Evolutionary conservation across 2,888 invertebrate species (phyloP), one percentile per base, ranked within the genome.

Genomic region (Ceriagrion tenellum): DNA sequence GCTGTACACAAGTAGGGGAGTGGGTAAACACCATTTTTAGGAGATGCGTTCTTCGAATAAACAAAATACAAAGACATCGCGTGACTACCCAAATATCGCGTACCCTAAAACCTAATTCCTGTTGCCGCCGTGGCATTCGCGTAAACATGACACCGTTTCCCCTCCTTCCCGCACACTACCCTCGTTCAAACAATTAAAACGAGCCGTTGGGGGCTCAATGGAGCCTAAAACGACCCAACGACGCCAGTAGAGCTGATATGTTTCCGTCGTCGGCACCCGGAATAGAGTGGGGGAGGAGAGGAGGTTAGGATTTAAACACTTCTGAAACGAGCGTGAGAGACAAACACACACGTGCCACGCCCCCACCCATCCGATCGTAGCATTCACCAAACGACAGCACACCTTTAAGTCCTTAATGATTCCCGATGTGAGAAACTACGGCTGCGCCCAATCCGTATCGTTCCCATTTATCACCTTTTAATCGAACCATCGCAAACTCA

Each of bases 391-490:
- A 81, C 35, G 35, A 35, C 35, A 81, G 81, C 18, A 81, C 81
- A 81, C 81, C 81, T 81, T 81, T 81, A 81, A 81, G 81, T 81
- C 81, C 91, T 91, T 63, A 35, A 91, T 91, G 56, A 59, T 63
- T 20, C 59, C 63, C 26, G 35, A 56, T 35, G 91, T 30, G 91
- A 63, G 91, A 63, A 63, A 89, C 55, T 47, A 63, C 91, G 40
- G 69, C 59, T 91, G 91, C 35, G 63, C 63, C 91, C 91, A 63
- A 91, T 91, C 63, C 91, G 91, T 63, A 63, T 40, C 91, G 20
- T 23, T 47, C n/a, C 40, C 91, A 91, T 91, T 91, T 91, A 91
- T 91, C 91, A 91, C 55, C 91, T 91, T 63, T 91, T 91, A 63
- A 91, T 91, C 91, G 63, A 59, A 16, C 93, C 93, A 93, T 74